Base-by-base conservation (phyloP, 2,888 invertebrate genomes). In the Eilema depressum region DNA sequence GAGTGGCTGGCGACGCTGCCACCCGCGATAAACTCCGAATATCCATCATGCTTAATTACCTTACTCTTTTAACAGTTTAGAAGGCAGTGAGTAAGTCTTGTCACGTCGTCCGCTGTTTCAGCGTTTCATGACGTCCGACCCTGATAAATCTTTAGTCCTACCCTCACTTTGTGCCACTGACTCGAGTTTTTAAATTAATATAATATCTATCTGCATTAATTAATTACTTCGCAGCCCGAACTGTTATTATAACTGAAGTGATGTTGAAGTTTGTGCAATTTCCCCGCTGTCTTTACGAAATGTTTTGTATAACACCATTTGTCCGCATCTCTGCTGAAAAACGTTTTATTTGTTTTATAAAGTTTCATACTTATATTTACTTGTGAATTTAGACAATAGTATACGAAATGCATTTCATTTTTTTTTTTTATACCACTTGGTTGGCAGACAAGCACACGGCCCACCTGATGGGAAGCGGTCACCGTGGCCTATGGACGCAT, bases 21-120 rank as follows among this genome's bases (percentile, higher is more conserved):
- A 83, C 87, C 87, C 87, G 90, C 89, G 92, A 93, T 93, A 93
- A 93, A 92, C 92, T 92, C 91, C 70, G 90, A 91, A 89, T 92
- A 93, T 93, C 92, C 93, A 93, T 93, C 93, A 93, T 92, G 91
- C 89, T 92, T 93, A 93, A 93, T 93, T 93, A 93, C 91, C 92
- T 90, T 86, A 91, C 92, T 91, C 91, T 92, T 92, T 91, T 92
- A 91, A 91, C 91, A 90, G 91, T 91, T 92, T 89, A 89, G 89
- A 88, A 89, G 88, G 88, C 82, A 83, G 86, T 84, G 88, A 89
- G 89, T 85, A 86, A 86, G 88, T 83, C 88, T 89, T 90, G 91
- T 91, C 90, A 88, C 87, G 88, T 85, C 85, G 84, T 84, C 77
- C 81, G 86, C 87, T 86, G 89, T 87, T 88, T 88, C 87, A 87